Conservation (phyloP, 1,140 invertebrate genomes). For the Polyergus mexicanus region DNA sequence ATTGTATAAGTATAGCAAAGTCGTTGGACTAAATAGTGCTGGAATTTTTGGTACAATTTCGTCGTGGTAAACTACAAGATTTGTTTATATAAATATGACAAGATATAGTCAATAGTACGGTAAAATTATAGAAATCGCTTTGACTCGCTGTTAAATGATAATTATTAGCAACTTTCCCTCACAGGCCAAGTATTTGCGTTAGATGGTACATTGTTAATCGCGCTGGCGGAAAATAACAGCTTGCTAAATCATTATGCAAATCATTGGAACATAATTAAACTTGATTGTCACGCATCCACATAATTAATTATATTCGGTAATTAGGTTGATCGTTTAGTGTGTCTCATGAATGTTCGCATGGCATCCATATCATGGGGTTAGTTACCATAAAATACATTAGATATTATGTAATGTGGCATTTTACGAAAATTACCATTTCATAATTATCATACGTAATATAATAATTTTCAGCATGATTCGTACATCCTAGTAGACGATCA, state of each 20-base stretch:
- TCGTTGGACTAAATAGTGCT: not conserved
- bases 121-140: not conserved
- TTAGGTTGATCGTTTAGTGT: constrained; percentile 50
- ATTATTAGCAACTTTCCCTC: constrained; percentile 26
- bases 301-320: constrained; percentile 60
- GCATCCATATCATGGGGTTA: constrained; percentile 34
- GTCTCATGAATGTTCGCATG: constrained; percentile 55
- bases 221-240: constrained; percentile 49
- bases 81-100: not conserved
- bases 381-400: constrained; percentile 37
- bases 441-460: not conserved
- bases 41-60: not conserved
- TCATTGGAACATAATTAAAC: constrained; percentile 61
- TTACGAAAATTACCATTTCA: constrained; percentile 7
- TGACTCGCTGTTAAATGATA: not conserved
- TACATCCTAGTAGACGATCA: not conserved
- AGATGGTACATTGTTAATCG: constrained; percentile 41
- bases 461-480: constrained; percentile 16
- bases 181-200: constrained; percentile 18
- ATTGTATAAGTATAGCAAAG: not conserved
- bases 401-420: constrained; percentile 2
- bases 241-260: constrained; percentile 64
- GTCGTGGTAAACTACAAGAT: not conserved
- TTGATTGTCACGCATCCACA: constrained; percentile 41
- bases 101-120: not conserved